These are phyloP conservation scores for Vulpes lagopus DNA, from an alignment of 2,113 vertebrate species.

Conservation along the genomic window DNA sequence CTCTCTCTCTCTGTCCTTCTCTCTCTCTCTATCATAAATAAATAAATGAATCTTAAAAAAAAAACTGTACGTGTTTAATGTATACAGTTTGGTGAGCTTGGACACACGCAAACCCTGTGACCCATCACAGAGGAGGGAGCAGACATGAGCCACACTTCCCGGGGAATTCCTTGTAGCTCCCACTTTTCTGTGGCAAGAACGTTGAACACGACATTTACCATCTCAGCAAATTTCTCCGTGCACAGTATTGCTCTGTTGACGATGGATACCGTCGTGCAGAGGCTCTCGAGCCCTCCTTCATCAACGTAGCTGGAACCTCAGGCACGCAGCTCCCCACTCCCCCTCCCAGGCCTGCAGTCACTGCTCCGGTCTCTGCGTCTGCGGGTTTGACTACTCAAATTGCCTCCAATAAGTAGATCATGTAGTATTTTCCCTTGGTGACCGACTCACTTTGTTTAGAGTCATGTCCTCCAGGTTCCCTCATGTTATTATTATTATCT, in stretches of 20 bases:
- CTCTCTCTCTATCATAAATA: too few relatives aligned
- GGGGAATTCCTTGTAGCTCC: neutral
- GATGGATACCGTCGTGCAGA: accelerated
- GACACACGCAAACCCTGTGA: accelerated
- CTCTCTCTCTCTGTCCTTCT: too few relatives aligned
- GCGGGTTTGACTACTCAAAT: neutral
- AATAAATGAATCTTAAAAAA: too few relatives aligned
- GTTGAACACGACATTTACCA: neutral
- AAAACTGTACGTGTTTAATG: too few relatives aligned
- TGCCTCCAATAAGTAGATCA: neutral
- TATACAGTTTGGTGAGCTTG: neutral
- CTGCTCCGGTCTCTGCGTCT: neutral
- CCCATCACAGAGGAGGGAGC: neutral
- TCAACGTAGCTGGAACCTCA: neutral
- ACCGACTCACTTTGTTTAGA: neutral
- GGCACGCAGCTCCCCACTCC: accelerated
- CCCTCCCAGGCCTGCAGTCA: too few relatives aligned
- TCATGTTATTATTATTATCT: neutral
- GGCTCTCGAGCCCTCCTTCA: too few relatives aligned
- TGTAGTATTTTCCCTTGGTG: accelerated
- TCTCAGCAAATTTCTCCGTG: accelerated
- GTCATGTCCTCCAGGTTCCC: neutral
- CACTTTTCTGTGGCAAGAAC: neutral
- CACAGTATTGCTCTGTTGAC: accelerated
- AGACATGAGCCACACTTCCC: neutral